A percentile compares a stretch with the other conserved stretches of the same genome.
phyloP scores from a whole-genome alignment of 1,140 invertebrate species.

The Drosophila insularis region DNA sequence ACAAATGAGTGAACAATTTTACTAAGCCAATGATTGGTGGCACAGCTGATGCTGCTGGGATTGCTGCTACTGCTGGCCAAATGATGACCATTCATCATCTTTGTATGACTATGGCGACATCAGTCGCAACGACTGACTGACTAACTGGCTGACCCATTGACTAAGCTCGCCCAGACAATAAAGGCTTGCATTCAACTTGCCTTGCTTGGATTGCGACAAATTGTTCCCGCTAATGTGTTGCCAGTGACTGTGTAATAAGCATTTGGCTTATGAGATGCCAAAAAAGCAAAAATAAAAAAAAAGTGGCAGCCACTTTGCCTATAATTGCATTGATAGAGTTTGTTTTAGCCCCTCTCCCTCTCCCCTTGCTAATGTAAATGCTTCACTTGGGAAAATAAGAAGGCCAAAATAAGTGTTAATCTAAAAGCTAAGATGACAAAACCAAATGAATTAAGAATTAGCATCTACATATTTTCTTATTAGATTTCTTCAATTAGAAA shows the following conservation, averaged over 20 bases:
- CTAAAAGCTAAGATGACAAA: not conserved
- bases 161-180: conserved; percentile 43
- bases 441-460: not conserved
- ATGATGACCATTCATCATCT: conserved; percentile 59
- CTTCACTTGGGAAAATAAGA: not conserved
- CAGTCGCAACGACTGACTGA: conserved; percentile 27
- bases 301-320: not conserved
- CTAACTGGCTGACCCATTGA: conserved; percentile 13
- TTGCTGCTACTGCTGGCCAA: conserved; percentile 10
- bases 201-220: conserved; percentile 42
- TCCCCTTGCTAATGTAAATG: not conserved
- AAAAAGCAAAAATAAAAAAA: not conserved
- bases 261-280: conserved; percentile 16
- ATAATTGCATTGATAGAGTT: conserved; percentile 3
- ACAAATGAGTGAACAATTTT: conserved; percentile 57
- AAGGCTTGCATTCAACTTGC: conserved; percentile 32
- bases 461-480: too few species aligned
- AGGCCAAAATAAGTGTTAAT: not conserved
- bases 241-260: conserved; percentile 55
- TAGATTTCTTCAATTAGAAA: too few species aligned
- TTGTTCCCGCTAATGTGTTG: conserved; percentile 54
- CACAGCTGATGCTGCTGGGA: conserved; percentile 26
- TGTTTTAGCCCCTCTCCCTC: not conserved
- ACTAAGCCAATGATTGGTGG: conserved; percentile 63
- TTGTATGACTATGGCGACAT: conserved; percentile 41